Evolutionary conservation across 2,888 invertebrate genomes (phyloP).

Genomic region (Ferrisia virgata): DNA sequence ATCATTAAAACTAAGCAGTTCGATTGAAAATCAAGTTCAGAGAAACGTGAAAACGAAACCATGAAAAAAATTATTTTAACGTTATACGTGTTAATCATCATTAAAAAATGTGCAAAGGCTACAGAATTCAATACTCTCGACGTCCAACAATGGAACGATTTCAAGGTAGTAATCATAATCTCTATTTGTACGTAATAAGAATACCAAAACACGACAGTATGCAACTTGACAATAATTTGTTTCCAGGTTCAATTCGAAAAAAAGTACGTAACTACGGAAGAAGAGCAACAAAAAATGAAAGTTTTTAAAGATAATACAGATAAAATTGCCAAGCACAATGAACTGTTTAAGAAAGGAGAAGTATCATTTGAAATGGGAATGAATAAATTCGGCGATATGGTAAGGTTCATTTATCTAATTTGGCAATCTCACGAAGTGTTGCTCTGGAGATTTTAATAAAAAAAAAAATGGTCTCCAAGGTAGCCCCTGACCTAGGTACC

Average conservation of each 20-base stretch:
- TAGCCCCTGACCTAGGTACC: too few relatives aligned
- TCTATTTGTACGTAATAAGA: background rate
- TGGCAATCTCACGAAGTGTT: too few relatives aligned
- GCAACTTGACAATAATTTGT: background rate
- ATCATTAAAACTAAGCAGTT: too few relatives aligned
- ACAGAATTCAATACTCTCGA: background rate
- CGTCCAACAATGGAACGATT: background rate
- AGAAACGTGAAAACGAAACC: too few relatives aligned
- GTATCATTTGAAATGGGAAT: background rate
- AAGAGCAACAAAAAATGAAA: background rate
- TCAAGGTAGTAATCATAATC: background rate
- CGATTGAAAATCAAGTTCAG: too few relatives aligned
- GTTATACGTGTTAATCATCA: background rate
- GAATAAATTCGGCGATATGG: background rate
- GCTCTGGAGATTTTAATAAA: too few relatives aligned
- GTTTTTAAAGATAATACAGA: background rate
- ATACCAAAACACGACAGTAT: background rate
- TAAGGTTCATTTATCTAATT: background rate
- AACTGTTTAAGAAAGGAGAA: background rate
- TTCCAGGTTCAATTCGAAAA: background rate
- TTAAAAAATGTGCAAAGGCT: background rate
- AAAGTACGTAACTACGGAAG: background rate
- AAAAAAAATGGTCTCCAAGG: background rate
- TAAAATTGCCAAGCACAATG: background rate
- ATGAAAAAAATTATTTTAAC: too few relatives aligned